A percentile compares a stretch with the other conserved stretches of the same genome.
These are phyloP conservation scores for Pituophis catenifer DNA, from an alignment of 2,113 vertebrate species.

Conservation along the genomic window DNA sequence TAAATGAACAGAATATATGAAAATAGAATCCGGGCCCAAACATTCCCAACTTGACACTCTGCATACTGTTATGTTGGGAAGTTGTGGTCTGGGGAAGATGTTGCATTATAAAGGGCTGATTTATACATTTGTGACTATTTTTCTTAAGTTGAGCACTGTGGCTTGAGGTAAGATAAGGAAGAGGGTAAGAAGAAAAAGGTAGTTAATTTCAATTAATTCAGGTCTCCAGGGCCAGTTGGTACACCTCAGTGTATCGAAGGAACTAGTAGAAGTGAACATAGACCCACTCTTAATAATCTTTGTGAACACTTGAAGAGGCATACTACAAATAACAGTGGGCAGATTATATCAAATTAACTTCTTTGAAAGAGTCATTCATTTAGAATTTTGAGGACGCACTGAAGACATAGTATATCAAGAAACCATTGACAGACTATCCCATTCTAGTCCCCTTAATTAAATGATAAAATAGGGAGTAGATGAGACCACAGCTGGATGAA, in stretches of 20 bases:
- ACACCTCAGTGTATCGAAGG: not conserved
- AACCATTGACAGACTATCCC: not conserved
- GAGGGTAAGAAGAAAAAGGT: not conserved
- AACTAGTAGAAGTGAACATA: not conserved
- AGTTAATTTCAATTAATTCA: not conserved
- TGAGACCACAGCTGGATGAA: not conserved
- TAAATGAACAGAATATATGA: not conserved
- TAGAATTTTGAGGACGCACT: not conserved
- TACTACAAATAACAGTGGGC: not conserved
- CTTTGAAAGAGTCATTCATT: not conserved
- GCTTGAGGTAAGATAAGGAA: not conserved
- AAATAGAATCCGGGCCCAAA: not conserved
- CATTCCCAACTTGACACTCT: not conserved
- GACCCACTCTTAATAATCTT: not conserved
- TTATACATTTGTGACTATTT: not conserved
- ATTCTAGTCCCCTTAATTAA: not conserved
- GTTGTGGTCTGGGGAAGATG: not conserved
- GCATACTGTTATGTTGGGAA: not conserved
- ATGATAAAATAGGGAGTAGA: not conserved
- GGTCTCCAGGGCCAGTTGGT: not conserved
- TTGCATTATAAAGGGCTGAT: not conserved
- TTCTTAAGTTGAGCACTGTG: not conserved
- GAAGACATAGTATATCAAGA: not conserved
- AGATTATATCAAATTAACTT: not conserved
- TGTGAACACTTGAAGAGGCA: not conserved